Evolutionary conservation across 2,113 vertebrate genomes (phyloP).

Genomic region (Rhipidura dahli): DNA sequence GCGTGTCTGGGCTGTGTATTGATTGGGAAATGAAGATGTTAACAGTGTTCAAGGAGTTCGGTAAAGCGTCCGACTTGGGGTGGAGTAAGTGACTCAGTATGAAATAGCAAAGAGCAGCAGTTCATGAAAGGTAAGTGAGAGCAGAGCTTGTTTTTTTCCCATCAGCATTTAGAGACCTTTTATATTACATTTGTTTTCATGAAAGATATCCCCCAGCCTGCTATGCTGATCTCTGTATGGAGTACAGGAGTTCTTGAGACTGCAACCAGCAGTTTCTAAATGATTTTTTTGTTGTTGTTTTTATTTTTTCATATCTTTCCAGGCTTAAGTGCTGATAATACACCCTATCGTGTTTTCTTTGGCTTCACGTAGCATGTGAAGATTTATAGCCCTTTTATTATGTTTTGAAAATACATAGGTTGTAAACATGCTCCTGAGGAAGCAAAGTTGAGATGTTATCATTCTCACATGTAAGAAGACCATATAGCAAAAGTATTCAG

Average conservation of each 20-base stretch:
- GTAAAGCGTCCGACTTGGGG: neutral
- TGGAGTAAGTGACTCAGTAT: neutral
- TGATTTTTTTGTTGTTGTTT: neutral
- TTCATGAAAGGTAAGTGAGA: neutral
- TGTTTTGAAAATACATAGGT: neutral
- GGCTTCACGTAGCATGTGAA: neutral
- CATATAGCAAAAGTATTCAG: neutral
- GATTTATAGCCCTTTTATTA: neutral
- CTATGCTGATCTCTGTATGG: neutral
- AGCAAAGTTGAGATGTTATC: neutral
- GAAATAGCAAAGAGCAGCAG: neutral
- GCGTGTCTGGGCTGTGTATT: neutral
- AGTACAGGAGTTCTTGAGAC: neutral
- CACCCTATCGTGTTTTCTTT: neutral
- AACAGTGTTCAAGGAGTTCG: neutral
- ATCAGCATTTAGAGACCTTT: neutral
- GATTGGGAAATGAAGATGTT: slow-evolving; percentile 1
- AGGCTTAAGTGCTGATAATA: neutral
- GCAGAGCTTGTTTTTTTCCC: neutral
- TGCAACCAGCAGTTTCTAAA: neutral
- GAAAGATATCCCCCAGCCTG: neutral
- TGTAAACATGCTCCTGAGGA: neutral
- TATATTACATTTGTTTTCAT: neutral
- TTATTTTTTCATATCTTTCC: neutral
- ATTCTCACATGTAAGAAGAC: neutral